A percentile compares a stretch with the other conserved stretches of the same genome.
These are phyloP conservation scores for Ethmia dodecea DNA, from an alignment of 2,888 invertebrate species.

Conservation along the genomic window DNA sequence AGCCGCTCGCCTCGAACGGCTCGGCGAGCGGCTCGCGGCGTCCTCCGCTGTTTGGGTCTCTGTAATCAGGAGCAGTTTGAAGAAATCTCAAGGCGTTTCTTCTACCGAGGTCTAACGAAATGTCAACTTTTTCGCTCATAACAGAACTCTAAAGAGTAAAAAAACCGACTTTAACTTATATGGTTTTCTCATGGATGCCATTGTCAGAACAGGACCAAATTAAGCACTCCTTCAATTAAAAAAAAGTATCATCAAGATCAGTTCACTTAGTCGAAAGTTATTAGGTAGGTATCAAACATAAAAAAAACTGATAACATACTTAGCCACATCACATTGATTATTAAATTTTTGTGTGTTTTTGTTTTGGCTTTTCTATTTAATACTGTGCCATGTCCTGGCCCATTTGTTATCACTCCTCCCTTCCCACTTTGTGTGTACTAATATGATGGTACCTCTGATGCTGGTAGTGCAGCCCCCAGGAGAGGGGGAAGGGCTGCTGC, in stretches of 20 bases:
- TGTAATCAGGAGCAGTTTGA: background rate
- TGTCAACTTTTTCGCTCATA: background rate
- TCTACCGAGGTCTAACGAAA: background rate
- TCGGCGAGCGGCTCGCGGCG: background rate
- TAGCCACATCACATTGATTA: background rate
- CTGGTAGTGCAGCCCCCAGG: constrained; percentile 55
- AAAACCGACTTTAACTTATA: too few relatives aligned
- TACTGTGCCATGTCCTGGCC: background rate
- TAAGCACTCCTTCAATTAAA: too few relatives aligned
- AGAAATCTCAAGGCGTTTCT: background rate
- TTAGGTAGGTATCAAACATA: background rate
- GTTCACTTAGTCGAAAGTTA: too few relatives aligned
- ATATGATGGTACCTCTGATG: constrained; percentile 38
- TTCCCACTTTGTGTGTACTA: background rate
- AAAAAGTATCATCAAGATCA: too few relatives aligned
- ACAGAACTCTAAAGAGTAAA: background rate
- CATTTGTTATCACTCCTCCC: background rate
- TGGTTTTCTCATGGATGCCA: too few relatives aligned
- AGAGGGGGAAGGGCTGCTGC: constrained; percentile 46
- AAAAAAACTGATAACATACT: background rate
- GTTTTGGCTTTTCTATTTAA: background rate
- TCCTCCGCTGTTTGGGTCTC: background rate
- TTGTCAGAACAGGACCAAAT: too few relatives aligned
- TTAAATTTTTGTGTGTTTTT: background rate
- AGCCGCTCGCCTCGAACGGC: constrained; percentile 8